Base-by-base conservation (phyloP, 2,113 vertebrate genomes). In the Boleophthalmus pectinirostris region DNA sequence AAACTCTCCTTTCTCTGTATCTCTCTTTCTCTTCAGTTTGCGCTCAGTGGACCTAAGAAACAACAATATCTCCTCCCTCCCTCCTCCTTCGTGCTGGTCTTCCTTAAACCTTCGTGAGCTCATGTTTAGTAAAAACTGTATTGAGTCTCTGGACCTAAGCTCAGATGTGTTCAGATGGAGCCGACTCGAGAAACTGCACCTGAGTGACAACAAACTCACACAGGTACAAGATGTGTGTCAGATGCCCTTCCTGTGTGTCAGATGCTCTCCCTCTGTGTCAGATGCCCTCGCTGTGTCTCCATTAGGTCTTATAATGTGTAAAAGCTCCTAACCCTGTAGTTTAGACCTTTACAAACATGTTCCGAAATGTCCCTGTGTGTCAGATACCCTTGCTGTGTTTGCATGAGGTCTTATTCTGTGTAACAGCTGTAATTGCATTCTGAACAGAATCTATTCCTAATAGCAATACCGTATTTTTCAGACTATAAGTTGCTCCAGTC, bases 111-210 rank as follows among this genome's bases (percentile, higher is more conserved):
- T 99, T 68, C 88, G 96, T 67, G 98, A 99, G 85, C 92, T 99
- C 51, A 90, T 98, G 65, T 95, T 99, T 85, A 96, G 93, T 81
- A 86, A 95, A 72, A 99, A 99, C 93, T 83, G 90, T 29, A 98
- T 99, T 79, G 78, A 69, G 0, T 0, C 79, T 33, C 89, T 99
- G 85, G 94, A 98, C 78, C 92, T 99, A 72, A 93, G 91, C 16
- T 94, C 95, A 81, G 94, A 95, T 2, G 86, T 95, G 12, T 82
- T 82, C 81, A 90, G 82, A 0, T 99, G 97, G 98, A 91, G 92
- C 82, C 83, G 96, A 46, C 90, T 99, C 73, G 96, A 98, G 92
- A 99, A 99, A 68, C 91, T 99, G 1, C 95, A 97, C 75, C 92
- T 99, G 68, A 94, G 95, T 47, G 89, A 94, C 86, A 99, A 99